Percentiles rank a stretch among this genome's conserved stretches.
These are phyloP conservation scores for Epinephelus awoara DNA, from an alignment of 2,797 vertebrate species.

Conservation along the genomic window DNA sequence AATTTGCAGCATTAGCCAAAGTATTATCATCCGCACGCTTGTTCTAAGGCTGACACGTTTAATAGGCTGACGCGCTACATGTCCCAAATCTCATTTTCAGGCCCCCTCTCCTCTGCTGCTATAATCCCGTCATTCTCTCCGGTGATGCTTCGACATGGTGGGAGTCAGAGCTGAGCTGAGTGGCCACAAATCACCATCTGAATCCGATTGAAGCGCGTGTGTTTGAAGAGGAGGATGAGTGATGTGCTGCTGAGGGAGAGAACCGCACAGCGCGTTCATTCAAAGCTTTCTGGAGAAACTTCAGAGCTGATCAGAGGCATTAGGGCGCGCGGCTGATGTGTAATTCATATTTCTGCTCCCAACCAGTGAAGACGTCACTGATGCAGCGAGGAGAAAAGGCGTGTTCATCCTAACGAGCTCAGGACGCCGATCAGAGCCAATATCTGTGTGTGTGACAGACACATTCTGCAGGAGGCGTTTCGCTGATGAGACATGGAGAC, in stretches of 20 bases:
- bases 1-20: slow-evolving; percentile 58
- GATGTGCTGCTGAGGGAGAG: slow-evolving; percentile 58
- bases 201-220: slow-evolving; percentile 55
- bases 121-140: slow-evolving; percentile 46
- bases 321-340: slow-evolving; percentile 44
- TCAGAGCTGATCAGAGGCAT: slow-evolving; percentile 58
- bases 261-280: slow-evolving; percentile 52
- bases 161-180: slow-evolving; percentile 50
- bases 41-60: slow-evolving; percentile 28
- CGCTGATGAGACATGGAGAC: background rate
- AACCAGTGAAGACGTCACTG: slow-evolving; percentile 64
- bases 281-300: slow-evolving; percentile 68
- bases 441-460: background rate
- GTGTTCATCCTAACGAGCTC: slow-evolving; percentile 1
- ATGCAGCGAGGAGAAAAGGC: slow-evolving; percentile 46
- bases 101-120: background rate
- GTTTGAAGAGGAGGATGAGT: slow-evolving; percentile 64
- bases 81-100: slow-evolving; percentile 39
- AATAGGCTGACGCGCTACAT: slow-evolving; percentile 25
- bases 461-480: background rate
- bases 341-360: slow-evolving; percentile 60
- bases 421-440: background rate
- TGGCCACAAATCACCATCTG: slow-evolving; percentile 59
- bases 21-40: slow-evolving; percentile 34
- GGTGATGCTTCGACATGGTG: slow-evolving; percentile 34